Base-by-base conservation (phyloP, 2,888 invertebrate species). In the Diarsia brunnea region DNA sequence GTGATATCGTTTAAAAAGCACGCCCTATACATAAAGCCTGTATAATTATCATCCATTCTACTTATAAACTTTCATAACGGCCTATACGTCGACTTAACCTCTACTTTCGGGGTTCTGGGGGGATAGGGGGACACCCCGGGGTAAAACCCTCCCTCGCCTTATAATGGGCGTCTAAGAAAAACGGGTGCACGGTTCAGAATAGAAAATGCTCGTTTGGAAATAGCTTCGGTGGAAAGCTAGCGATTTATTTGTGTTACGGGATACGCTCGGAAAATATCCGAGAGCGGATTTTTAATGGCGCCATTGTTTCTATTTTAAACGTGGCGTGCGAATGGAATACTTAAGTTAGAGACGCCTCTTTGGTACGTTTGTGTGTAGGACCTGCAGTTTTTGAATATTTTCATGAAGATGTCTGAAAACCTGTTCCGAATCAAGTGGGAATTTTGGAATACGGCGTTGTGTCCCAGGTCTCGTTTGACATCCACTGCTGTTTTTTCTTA, bases 61-160 rank as follows among this genome's bases (percentile, higher is more conserved):
- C 96, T 96, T 96, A 96, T 96, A 96, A 96, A 96, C 95, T 96
- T 96, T 96, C 95, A 95, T 95, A 96, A 96, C 94, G 96, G 95
- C 95, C 96, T 95, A 96, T 96, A 96, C 95, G 96, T 96, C 96
- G 96, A 94, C 95, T 95, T 95, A 96, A 95, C 95, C 95, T 95
- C 95, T 94, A 95, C 95, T 95, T 95, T 95, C 89, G 94, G 95
- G 93, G 91, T 87, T 88, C 81, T 81, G 73, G 84, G 79, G 79
- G 80, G 82, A 73, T 79, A 49, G 69, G 82, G 80, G 68, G 68
- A 84, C 88, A 87, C 88, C 87, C 84, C 74, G 79, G 90, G 91
- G 90, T 90, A 85, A 89, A 89, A 89, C 89, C 88, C 90, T 88
- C 91, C 93, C 93, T 90, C 93, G 91, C 90, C 94, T 95, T 95